Evolutionary conservation across 2,888 invertebrate genomes (phyloP), one percentile per base, ranked within the genome.

Genomic region (Drosophila silvestris): DNA sequence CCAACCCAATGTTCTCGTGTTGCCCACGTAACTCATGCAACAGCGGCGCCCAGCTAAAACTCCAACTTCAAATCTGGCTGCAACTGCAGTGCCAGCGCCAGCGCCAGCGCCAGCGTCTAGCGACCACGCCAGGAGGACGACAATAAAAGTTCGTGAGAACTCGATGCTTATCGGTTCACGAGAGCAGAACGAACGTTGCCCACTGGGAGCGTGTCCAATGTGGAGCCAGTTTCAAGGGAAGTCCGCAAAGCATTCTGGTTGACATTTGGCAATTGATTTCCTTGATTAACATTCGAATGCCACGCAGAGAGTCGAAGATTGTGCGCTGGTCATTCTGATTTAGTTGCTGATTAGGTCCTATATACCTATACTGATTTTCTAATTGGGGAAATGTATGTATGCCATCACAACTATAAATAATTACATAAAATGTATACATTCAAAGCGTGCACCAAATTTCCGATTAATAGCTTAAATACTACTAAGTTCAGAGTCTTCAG

Each of bases 71-170:
- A 68, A 44, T 47, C 19, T 50, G 44, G 44, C 33, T 63, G 1
- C 26, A 59, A 37, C 47, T 53, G 16, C 30, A 63, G 37, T 35
- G 39, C 19, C 26, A 47, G 22, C 3, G 26, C 28, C 56, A 56
- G 22, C 35, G 10, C 16, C 30, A 62, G 28, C 35, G 37, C 12
- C 32, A 57, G 19, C 28, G 7, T 56, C 14, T 19, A 32, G 28
- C 41, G 33, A 39, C 4, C 19, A 39, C 50, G 47, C 14, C 9
- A 37, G 58, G 77, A 85, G 85, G 76, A 89, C 90, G 76, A 89
- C 91, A 92, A 92, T 91, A 91, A 91, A 91, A 91, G 91, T 92
- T 92, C 92, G 92, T 92, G 92, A 92, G 92, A 92, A 92, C 91
- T 89, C 82, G 92, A 92, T 92, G 91, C 90, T 92, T 92, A 92